These are phyloP conservation scores for Oedothorax gibbosus DNA, from an alignment of 1,140 invertebrate species.

Conservation along the genomic window DNA sequence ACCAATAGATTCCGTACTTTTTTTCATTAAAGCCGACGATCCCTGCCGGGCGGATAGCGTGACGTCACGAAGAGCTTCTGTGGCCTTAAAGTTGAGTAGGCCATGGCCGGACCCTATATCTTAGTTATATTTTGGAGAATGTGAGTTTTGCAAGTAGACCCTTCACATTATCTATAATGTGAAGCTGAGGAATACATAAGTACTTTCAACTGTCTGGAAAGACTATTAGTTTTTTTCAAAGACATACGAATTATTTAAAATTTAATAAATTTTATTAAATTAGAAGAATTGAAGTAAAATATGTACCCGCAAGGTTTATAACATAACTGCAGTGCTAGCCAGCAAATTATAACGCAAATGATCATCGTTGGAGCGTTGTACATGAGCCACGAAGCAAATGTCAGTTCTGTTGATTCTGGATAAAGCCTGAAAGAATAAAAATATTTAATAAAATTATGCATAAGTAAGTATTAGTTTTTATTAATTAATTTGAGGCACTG, in stretches of 20 bases:
- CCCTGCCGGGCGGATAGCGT: too few relatives aligned
- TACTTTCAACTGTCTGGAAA: neutral
- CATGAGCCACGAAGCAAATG: constrained; percentile 83
- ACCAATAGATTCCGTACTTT: too few relatives aligned
- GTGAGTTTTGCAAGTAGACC: too few relatives aligned
- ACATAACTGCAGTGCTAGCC: constrained; percentile 76
- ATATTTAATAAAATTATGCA: neutral
- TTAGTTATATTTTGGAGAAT: too few relatives aligned
- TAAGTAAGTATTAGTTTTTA: neutral
- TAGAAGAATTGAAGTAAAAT: neutral
- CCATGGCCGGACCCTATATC: too few relatives aligned
- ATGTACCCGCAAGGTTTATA: constrained; percentile 72
- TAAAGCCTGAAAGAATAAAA: constrained; percentile 35
- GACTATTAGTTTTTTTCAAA: neutral
- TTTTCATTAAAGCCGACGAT: too few relatives aligned
- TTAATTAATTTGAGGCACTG: neutral
- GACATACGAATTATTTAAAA: neutral
- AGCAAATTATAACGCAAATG: constrained; percentile 78
- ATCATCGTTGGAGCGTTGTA: constrained; percentile 78
- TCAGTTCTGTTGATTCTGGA: constrained; percentile 68
- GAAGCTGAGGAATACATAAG: too few relatives aligned
- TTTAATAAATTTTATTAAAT: constrained; percentile 1
- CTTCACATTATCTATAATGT: too few relatives aligned
- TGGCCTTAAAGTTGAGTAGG: too few relatives aligned
- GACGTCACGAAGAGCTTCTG: too few relatives aligned